phyloP scores from a whole-genome alignment of 2,888 invertebrate species.

The Byasa hedistus region DNA sequence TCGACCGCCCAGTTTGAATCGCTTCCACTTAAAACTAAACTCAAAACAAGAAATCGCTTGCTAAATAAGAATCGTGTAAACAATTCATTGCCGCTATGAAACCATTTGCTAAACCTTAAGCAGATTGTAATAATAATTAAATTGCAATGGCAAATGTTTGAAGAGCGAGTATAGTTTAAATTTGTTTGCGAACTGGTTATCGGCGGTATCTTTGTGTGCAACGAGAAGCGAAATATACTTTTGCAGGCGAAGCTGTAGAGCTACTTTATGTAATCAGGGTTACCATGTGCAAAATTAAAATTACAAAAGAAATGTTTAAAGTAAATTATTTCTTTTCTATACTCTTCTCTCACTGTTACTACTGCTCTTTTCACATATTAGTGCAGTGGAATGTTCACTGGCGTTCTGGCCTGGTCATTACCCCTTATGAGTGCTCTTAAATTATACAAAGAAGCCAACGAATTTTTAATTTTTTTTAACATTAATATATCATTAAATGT shows the following conservation, averaged over 20 bases:
- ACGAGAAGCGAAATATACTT: slow-evolving; percentile 34
- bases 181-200: slow-evolving; percentile 33
- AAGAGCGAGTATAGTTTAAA: slow-evolving; percentile 4
- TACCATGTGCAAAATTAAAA: slow-evolving; percentile 5
- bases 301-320: neutral
- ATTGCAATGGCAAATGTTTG: slow-evolving; percentile 17
- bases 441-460: too few species aligned
- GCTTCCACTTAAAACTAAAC: slow-evolving; percentile 39
- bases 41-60: slow-evolving; percentile 26
- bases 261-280: slow-evolving; percentile 36
- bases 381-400: too few species aligned
- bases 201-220: slow-evolving; percentile 38
- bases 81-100: neutral
- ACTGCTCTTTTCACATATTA: too few species aligned
- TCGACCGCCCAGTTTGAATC: slow-evolving; percentile 39
- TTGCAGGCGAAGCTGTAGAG: slow-evolving; percentile 35
- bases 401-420: too few species aligned
- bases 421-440: too few species aligned
- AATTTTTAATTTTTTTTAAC: too few species aligned
- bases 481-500: too few species aligned
- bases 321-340: too few species aligned
- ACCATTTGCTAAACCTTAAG: slow-evolving; percentile 21
- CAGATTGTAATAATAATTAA: slow-evolving; percentile 15
- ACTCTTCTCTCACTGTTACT: too few species aligned
- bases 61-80: slow-evolving; percentile 17